Conservation (phyloP, 2,888 invertebrate genomes). For the Scaptomyza polygonia region DNA sequence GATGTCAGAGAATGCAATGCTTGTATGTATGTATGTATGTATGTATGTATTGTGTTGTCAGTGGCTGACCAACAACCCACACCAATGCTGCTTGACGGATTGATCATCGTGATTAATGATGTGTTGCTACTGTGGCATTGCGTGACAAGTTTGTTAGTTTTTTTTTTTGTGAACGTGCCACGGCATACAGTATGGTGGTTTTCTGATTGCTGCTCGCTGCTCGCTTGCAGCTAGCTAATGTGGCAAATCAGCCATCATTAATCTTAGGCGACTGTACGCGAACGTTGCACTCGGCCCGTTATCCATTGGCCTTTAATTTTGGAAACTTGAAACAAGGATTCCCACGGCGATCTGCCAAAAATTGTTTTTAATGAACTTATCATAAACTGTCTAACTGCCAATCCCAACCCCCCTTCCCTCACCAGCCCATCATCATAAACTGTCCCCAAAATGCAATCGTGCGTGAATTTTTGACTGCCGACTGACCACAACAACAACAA, state of each 20-base stretch:
- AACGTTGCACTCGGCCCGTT: conserved; percentile 1
- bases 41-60: conserved; percentile 5
- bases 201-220: conserved; percentile 6
- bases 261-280: conserved; percentile 39
- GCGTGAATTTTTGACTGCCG: conserved; percentile 61
- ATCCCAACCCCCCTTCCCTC: no score
- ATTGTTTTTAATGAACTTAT: conserved; percentile 74
- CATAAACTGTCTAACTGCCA: conserved; percentile 55
- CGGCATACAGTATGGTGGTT: conserved; percentile 28
- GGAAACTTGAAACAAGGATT: conserved; percentile 29
- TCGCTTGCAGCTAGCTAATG: conserved; percentile 58
- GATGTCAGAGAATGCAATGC: conserved; percentile 62
- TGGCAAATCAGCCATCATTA: conserved; percentile 44
- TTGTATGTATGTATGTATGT: conserved; percentile 1
- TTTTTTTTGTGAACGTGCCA: conserved; percentile 62
- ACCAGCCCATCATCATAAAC: conserved; percentile 42
- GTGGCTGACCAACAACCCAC: conserved; percentile 28
- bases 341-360: conserved; percentile 67
- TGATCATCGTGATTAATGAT: conserved; percentile 72
- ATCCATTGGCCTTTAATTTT: conserved; percentile 4
- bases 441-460: conserved; percentile 54
- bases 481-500: conserved; percentile 60
- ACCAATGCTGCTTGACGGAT: conserved; percentile 64
- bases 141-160: conserved; percentile 80
- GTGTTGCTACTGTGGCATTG: conserved; percentile 53